These are phyloP conservation scores for Planococcus citri DNA, from an alignment of 1,140 invertebrate species.

Conservation along the genomic window DNA sequence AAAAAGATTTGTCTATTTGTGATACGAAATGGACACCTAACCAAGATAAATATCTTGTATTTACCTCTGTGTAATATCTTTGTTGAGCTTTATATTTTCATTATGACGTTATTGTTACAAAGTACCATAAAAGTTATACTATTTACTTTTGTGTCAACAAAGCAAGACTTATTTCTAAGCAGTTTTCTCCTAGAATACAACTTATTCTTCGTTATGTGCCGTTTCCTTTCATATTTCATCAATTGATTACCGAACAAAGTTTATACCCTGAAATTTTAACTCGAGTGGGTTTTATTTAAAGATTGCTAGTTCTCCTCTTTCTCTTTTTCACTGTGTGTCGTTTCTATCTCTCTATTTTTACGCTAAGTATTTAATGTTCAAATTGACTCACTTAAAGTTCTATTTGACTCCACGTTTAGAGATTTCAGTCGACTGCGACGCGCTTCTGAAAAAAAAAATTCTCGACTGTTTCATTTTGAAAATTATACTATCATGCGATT, in stretches of 20 bases:
- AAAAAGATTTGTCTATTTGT: constrained; percentile 4
- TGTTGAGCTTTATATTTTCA: neutral
- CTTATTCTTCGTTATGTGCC: neutral
- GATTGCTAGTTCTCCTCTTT: too few species aligned
- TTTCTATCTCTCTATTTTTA: neutral
- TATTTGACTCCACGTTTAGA: neutral
- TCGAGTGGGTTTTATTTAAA: too few species aligned
- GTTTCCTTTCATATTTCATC: neutral
- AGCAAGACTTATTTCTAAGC: neutral
- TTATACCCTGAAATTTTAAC: too few species aligned
- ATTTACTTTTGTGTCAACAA: neutral
- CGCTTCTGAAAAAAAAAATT: constrained; percentile 12
- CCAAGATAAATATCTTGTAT: neutral
- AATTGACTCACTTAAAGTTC: neutral
- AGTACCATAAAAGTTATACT: neutral
- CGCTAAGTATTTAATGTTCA: neutral
- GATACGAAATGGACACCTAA: neutral
- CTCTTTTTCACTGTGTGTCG: too few species aligned
- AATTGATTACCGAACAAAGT: neutral
- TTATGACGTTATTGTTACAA: neutral
- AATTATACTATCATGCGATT: too few species aligned
- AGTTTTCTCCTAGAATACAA: neutral
- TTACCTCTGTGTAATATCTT: neutral
- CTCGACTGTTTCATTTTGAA: neutral
- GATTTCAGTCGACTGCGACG: constrained; percentile 11